Base-by-base conservation (phyloP, 2,113 vertebrate species). In the Cavia aperea region DNA sequence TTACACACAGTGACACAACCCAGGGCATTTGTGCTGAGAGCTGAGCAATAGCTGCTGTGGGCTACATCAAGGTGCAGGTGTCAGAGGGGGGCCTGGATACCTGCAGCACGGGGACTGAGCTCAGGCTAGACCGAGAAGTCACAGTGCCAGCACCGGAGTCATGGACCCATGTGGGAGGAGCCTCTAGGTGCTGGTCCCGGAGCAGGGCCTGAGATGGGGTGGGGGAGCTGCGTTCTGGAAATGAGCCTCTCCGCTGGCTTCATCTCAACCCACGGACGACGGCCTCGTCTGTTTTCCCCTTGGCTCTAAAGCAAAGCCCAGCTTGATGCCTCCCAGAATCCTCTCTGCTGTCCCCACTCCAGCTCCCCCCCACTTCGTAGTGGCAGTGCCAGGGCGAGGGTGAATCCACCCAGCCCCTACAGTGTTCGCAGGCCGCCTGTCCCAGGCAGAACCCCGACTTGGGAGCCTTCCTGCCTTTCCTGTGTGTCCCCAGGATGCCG, bases 391-490 rank as follows among this genome's bases (percentile, higher is more conserved):
- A 91, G 66, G 78, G 81, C 4, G 31, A 70, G 12, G 24, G 54
- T 19, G 36, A 29, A 7, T 54, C 58, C 39, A 13, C 56, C 33
- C 51, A 58, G 78, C 36, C 51, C 31, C 26, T 11, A 4, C 23
- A 49, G 39, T 15, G 0, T 65, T 78, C 62, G 3, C 36, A 36
- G 58, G 31, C 39, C 58, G 12, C 60, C 78, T 93, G 82, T 91
- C 94, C 68, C 63, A 86, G 73, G 73, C 90, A 95, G 94, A 92
- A 75, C 94, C 92, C 86, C 12, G 16, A 95, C 91, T 90, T 90
- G 63, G 68, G 60, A 90, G 93, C 63, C 88, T 60, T 86, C 94
- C 93, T 96, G 96, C 85, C 95, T 96, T 97, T 89, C 95, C 91
- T 93, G 18, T 2, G 18, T 94, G 95, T 95, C 88, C 39, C 97